Base-by-base conservation (phyloP, 2,797 vertebrate species). In the Bovichtus variegatus region DNA sequence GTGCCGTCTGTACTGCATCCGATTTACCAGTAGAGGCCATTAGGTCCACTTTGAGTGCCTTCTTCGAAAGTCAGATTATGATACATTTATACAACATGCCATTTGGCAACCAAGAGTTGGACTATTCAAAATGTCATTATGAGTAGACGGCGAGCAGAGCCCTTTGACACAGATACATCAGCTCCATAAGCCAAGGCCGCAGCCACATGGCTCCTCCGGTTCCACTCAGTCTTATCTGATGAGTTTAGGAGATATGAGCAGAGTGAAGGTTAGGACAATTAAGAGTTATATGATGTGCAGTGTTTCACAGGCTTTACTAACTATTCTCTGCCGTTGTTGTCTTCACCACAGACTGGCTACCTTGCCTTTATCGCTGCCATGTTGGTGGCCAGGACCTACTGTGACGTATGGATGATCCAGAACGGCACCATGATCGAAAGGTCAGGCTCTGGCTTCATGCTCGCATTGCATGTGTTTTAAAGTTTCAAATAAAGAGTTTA, bases 391-490 rank as follows among this genome's bases (percentile, higher is more conserved):
- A 96, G 98, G 81, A 99, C 98, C 3, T 99, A 98, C 72, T 99
- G 98, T 91, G 98, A 99, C 38, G 97, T 99, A 53, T 99, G 98
- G 98, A 99, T 99, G 98, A 99, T 99, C 94, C 97, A 99, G 78
- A 99, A 99, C 59, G 98, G 98, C 70, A 99, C 98, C 66, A 96
- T 99, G 93, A 99, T 99, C 82, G 98, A 99, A 96, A 99, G 98
- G 98, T 98, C 93, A 76, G 88, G 68, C 25, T 19, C 4, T 29
- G 31, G 27, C 62, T 54, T 69, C 41, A 27, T 15, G 1, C 6
- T 12, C 12, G 0, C 0, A 27, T 53, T 21, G 8, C n/a, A n/a
- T n/a, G n/a, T n/a, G 29, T 34, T 55, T 59, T 36, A 1, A 51
- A 53, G 18, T 57, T 43, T 18, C 19, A 59, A 31, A 55, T n/a